phyloP scores from a whole-genome alignment of 37 sponge, comb jelly and placozoan species.

The Diacarnus erythraeanus region DNA sequence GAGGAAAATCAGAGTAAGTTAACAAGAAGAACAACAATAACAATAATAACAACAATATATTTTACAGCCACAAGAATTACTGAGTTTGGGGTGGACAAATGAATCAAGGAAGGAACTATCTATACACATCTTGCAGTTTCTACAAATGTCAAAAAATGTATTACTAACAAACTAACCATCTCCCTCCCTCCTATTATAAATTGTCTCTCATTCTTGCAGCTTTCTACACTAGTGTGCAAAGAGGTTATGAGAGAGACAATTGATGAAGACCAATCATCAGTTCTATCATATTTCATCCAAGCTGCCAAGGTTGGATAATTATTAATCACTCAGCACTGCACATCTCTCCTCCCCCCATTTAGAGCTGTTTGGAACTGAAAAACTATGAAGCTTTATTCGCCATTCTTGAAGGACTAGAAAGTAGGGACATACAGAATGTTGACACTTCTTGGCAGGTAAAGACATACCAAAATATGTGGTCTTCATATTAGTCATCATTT shows the following conservation, averaged over 20 bases:
- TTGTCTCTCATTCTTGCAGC: slow-evolving; percentile 13
- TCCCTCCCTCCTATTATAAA: not conserved
- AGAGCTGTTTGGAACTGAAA: slow-evolving; percentile 75
- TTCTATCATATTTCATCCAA: slow-evolving; percentile 72
- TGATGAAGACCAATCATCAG: slow-evolving; percentile 46
- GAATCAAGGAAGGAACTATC: not conserved
- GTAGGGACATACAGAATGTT: not conserved
- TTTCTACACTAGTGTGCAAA: slow-evolving; percentile 45
- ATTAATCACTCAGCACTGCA: not conserved
- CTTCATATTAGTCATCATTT: not conserved
- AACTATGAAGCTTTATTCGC: slow-evolving; percentile 70
- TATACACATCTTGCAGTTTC: slow-evolving; percentile 11
- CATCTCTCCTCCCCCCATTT: not conserved
- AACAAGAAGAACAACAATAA: not conserved
- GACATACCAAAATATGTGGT: not conserved
- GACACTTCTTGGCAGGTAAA: slow-evolving; percentile 39
- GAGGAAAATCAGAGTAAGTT: slow-evolving; percentile 55
- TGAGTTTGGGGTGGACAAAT: slow-evolving; percentile 11
- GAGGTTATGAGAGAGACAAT: slow-evolving; percentile 37
- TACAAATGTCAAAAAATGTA: slow-evolving; percentile 28
- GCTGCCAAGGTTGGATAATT: slow-evolving; percentile 59
- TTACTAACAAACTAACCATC: not conserved
- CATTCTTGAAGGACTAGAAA: slow-evolving; percentile 45
- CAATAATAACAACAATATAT: not conserved
- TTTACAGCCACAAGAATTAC: slow-evolving; percentile 30